Percentiles rank a stretch among this genome's conserved stretches.
phyloP scores from a whole-genome alignment of 2,797 vertebrate species.

The Notamacropus eugenii region DNA sequence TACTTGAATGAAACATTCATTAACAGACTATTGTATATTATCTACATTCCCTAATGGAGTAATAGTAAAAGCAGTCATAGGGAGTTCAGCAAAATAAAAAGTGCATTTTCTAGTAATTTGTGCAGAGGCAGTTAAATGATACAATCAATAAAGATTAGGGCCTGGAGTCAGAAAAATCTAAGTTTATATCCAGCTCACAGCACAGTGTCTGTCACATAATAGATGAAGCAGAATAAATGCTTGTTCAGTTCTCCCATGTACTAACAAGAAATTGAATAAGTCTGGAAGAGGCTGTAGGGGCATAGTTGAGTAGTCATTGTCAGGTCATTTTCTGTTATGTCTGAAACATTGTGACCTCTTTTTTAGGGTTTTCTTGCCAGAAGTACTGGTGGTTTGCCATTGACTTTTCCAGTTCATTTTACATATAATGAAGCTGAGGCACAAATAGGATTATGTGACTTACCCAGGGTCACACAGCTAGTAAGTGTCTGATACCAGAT shows the following conservation, averaged over 20 bases:
- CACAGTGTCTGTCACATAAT: background rate
- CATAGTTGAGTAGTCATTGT: background rate
- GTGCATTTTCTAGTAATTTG: background rate
- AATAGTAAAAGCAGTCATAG: background rate
- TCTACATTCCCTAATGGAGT: background rate
- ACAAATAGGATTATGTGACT: background rate
- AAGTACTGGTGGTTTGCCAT: background rate
- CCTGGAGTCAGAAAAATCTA: background rate
- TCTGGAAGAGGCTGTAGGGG: background rate
- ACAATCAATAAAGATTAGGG: background rate
- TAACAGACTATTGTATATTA: background rate
- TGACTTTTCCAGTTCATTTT: background rate
- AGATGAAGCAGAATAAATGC: background rate
- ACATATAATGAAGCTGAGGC: background rate
- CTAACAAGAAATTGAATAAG: background rate
- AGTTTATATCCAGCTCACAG: background rate
- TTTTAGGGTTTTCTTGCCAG: background rate
- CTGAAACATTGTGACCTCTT: background rate
- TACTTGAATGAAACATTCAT: background rate
- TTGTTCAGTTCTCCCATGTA: background rate
- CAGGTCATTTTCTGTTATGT: background rate
- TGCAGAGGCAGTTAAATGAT: background rate
- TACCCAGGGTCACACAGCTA: background rate
- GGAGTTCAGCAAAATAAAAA: background rate
- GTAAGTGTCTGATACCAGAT: background rate